phyloP scores from a whole-genome alignment of 2,113 vertebrate species.

The Piliocolobus tephrosceles region DNA sequence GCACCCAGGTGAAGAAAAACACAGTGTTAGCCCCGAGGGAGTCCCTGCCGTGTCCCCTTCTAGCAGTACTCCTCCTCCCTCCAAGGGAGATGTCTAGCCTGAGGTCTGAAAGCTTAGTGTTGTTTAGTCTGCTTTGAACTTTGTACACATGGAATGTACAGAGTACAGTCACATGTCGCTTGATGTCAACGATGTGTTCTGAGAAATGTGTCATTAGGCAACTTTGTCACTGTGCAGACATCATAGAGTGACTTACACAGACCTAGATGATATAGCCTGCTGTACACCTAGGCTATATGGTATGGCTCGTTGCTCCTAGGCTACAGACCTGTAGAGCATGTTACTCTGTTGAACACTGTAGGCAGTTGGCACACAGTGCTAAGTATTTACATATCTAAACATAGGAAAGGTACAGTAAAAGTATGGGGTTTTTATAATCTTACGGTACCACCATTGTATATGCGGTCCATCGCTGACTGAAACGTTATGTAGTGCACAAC shows the following conservation, averaged over 20 bases:
- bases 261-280: background rate
- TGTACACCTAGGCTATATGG: background rate
- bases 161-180: background rate
- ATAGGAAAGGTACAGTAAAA: background rate
- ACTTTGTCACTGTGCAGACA: background rate
- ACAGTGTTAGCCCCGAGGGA: rapidly evolving
- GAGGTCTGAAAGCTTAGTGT: background rate
- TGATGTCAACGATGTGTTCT: background rate
- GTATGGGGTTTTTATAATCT: background rate
- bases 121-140: background rate
- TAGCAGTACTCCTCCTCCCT: background rate
- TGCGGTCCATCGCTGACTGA: background rate
- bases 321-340: background rate
- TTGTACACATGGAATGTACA: background rate
- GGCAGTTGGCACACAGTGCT: background rate
- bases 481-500: background rate
- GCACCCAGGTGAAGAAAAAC: background rate
- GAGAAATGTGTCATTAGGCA: background rate
- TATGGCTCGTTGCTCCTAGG: background rate
- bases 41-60: rapidly evolving
- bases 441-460: background rate
- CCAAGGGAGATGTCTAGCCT: background rate
- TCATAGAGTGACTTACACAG: background rate
- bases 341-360: background rate
- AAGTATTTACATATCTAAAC: background rate